Evolutionary conservation across 53 echinoderm and acorn worm genomes (phyloP), one percentile per base, ranked within the genome.

Genomic region (Pentamera pediparva): DNA sequence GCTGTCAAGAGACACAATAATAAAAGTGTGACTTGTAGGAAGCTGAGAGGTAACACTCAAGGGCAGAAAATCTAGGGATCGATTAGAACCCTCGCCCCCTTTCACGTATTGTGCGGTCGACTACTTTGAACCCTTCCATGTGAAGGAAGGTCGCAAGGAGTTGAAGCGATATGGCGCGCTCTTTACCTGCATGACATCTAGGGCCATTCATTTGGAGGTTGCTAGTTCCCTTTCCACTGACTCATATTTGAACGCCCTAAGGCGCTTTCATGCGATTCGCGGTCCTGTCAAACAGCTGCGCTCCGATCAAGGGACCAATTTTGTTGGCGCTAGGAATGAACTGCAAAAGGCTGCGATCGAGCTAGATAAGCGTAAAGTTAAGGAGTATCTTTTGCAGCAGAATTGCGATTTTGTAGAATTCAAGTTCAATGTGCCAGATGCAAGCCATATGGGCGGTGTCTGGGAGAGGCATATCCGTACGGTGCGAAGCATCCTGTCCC

Each of bases 121-220:
- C 52, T 86, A 56, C 62, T 90, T 90, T 56, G 83, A 83, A 0
- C 90, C 90, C 7, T 86, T 57, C 22, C 6, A 52, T 3, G 77
- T 91, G 15, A 81, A 77, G 56, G 76, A 86, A 29, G 83, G 90
- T 34, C 70, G 90, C 31, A 82, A 70, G 32, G 74, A 82, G 24
- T 0, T 86, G 58, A 90, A 90, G 35, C 67, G 86, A 20, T 89
- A 79, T 35, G 83, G 90, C 4, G 59, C 83, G 1, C 12, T 91
- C 3, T 91, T 91, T 48, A 79, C 83, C 1, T 90, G 90, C 37
- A 51, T 90, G 79, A 27, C 86, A 43, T 83, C 80, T 19, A 80
- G 84, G 36, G 91, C 91, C 21, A 75, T 91, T 4, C 91, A 91
- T 39, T 58, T 91, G 3, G 82, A 89, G 70, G 54, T 59, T 38